Percentiles rank a stretch among this genome's conserved stretches.
Evolutionary conservation across 2,888 invertebrate genomes (phyloP).

Genomic region (Steromphala cineraria): DNA sequence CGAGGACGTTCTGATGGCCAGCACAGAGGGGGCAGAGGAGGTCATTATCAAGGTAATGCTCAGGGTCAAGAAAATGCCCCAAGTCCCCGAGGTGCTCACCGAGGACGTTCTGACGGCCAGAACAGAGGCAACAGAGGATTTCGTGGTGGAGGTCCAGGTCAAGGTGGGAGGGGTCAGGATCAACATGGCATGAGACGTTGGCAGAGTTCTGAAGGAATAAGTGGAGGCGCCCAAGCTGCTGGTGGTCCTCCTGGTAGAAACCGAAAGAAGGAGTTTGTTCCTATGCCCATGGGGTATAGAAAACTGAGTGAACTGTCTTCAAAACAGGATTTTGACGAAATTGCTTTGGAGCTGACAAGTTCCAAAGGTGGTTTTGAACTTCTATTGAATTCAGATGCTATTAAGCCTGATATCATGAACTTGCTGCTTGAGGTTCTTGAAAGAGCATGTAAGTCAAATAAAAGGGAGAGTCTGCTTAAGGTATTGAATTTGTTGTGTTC

Average conservation of each 20-base stretch:
- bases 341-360: neutral
- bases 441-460: neutral
- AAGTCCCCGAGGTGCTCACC: neutral
- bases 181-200: neutral
- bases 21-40: too few relatives aligned
- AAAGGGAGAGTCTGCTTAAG: conserved; percentile 20
- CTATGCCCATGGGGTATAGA: neutral
- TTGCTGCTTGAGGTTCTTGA: neutral
- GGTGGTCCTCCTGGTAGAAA: neutral
- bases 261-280: neutral
- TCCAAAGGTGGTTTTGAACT: neutral
- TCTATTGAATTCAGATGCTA: neutral
- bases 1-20: conserved; percentile 6
- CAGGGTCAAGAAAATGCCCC: neutral
- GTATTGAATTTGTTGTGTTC: conserved; percentile 23
- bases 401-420: neutral
- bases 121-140: conserved; percentile 10
- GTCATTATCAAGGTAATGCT: too few relatives aligned
- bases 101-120: conserved; percentile 18
- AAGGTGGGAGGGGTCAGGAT: neutral
- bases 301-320: neutral
- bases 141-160: neutral
- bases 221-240: neutral
- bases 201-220: neutral
- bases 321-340: neutral